Evolutionary conservation across 2,113 vertebrate species (phyloP).

Genomic region (Carettochelys insculpta): DNA sequence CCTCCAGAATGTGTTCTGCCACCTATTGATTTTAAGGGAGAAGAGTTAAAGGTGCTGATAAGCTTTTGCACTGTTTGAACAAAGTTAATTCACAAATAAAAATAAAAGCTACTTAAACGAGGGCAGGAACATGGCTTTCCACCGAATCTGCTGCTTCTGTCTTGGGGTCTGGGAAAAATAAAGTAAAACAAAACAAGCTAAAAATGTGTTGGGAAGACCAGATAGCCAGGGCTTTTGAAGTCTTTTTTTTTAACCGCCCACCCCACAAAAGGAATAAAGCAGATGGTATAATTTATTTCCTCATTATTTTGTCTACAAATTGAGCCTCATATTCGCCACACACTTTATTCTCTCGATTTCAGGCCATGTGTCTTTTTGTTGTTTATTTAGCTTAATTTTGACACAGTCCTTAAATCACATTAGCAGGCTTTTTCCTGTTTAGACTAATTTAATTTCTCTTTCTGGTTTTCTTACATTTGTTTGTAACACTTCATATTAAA

Average conservation of each 20-base stretch:
- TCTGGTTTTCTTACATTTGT: neutral
- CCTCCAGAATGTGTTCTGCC: neutral
- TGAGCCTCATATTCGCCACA: neutral
- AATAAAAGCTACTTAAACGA: neutral
- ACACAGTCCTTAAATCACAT: neutral
- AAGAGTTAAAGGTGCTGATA: neutral
- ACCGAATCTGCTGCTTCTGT: neutral
- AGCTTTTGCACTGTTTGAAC: neutral
- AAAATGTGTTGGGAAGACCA: neutral
- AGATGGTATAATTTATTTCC: neutral
- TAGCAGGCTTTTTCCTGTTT: neutral
- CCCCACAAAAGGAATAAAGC: neutral
- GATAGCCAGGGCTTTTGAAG: neutral
- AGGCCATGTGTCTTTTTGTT: neutral
- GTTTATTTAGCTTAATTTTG: neutral
- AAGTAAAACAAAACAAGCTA: neutral
- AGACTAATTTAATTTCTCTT: neutral
- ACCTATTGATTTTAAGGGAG: neutral
- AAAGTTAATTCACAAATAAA: too few relatives aligned
- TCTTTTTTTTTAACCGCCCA: neutral
- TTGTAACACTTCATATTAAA: neutral
- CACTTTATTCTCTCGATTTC: neutral
- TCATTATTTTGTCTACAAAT: neutral
- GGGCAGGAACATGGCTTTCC: neutral
- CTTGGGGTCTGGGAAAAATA: neutral